Conservation (phyloP, 64 coral and sea anemone genomes). For the Pocillopora verrucosa region DNA sequence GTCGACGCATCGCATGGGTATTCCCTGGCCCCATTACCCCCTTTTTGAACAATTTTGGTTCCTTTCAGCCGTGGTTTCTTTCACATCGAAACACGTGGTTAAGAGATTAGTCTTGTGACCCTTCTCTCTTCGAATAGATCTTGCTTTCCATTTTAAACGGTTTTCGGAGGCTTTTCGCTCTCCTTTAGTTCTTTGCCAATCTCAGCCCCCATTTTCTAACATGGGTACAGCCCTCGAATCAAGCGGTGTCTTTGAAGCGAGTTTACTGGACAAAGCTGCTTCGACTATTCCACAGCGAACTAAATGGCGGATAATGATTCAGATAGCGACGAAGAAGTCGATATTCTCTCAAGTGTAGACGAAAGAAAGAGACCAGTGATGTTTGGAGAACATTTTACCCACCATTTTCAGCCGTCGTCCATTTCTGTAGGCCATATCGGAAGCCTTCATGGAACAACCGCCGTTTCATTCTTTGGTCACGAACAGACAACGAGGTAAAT, state of each 20-base stretch:
- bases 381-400: slow-evolving; percentile 40
- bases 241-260: not conserved
- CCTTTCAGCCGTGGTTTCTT: not conserved
- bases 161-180: slow-evolving; percentile 5
- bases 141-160: slow-evolving; percentile 15
- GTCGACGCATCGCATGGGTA: slow-evolving; percentile 17
- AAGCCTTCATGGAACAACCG: slow-evolving; percentile 26
- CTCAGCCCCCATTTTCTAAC: slow-evolving; percentile 16
- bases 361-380: slow-evolving; percentile 20
- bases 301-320: slow-evolving; percentile 70
- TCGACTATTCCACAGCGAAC: slow-evolving; percentile 28
- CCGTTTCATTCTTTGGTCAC: slow-evolving; percentile 28
- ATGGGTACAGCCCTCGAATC: slow-evolving; percentile 27
- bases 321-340: slow-evolving; percentile 71
- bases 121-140: slow-evolving; percentile 19
- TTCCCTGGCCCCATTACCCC: not conserved
- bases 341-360: slow-evolving; percentile 64
- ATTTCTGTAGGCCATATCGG: slow-evolving; percentile 45
- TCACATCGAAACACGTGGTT: slow-evolving; percentile 7
- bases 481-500: slow-evolving; percentile 32
- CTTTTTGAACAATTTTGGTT: not conserved
- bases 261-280: slow-evolving; percentile 16
- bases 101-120: not conserved
- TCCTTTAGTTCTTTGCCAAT: not conserved
- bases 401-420: slow-evolving; percentile 14